phyloP scores from a whole-genome alignment of 64 coral and sea anemone genomes.

The Hydrozoanthus tunicans region DNA sequence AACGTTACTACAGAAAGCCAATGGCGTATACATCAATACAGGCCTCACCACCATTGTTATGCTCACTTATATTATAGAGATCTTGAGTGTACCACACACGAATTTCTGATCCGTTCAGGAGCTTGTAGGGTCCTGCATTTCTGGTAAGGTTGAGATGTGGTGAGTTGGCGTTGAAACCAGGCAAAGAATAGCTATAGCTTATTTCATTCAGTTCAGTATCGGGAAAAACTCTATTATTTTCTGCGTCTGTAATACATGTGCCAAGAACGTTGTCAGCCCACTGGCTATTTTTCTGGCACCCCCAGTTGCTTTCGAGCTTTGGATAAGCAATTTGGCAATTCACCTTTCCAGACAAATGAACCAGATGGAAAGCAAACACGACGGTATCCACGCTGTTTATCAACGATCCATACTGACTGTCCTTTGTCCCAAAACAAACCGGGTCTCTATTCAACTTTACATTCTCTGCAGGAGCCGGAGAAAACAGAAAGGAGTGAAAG shows the following conservation, averaged over 20 bases:
- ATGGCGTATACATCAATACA: not conserved
- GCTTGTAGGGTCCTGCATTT: not conserved
- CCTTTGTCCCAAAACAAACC: slow-evolving; percentile 10
- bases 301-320: not conserved
- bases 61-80: not conserved
- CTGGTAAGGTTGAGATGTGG: not conserved
- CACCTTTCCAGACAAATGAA: not conserved
- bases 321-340: not conserved
- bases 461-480: not conserved
- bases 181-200: not conserved
- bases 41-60: not conserved
- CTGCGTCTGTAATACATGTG: not conserved
- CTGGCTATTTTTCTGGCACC: not conserved
- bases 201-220: not conserved
- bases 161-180: slow-evolving; percentile 7
- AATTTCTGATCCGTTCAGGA: not conserved
- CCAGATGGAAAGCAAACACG: not conserved
- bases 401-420: not conserved
- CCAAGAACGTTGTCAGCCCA: not conserved
- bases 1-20: not conserved
- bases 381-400: not conserved
- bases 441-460: not conserved
- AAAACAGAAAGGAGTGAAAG: no score
- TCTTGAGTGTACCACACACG: no score
- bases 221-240: not conserved